These are phyloP conservation scores for Helicorthomorpha holstii DNA, from an alignment of 1,140 invertebrate species.

Conservation along the genomic window DNA sequence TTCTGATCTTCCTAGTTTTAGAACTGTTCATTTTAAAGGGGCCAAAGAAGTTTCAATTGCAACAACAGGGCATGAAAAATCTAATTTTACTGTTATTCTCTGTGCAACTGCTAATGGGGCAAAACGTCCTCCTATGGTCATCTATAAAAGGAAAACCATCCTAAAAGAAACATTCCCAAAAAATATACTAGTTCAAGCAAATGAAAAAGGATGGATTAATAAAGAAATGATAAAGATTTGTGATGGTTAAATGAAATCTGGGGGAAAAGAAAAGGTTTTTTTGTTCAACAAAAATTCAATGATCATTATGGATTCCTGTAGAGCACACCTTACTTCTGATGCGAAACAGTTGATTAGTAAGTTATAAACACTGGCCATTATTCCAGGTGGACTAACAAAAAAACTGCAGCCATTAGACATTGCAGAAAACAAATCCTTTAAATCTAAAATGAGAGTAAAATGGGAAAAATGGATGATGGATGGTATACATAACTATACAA, in stretches of 20 bases:
- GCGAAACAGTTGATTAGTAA: neutral
- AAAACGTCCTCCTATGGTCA: neutral
- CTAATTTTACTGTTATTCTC: neutral
- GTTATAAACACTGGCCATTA: neutral
- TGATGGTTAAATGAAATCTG: neutral
- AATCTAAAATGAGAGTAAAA: neutral
- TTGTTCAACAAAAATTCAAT: neutral
- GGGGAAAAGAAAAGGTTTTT: neutral
- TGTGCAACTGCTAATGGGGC: neutral
- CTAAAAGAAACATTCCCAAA: neutral
- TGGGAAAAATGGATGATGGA: neutral
- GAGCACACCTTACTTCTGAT: neutral
- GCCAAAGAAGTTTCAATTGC: neutral
- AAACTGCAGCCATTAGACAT: neutral
- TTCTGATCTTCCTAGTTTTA: neutral
- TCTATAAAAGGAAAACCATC: neutral
- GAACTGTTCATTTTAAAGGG: neutral
- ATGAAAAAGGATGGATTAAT: neutral
- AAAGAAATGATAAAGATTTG: neutral
- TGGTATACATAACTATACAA: neutral
- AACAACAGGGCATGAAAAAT: neutral
- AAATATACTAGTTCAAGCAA: neutral
- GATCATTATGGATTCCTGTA: neutral
- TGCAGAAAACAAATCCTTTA: neutral
- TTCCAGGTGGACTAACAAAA: too few relatives aligned